Base-by-base conservation (phyloP, 2,888 invertebrate species). In the Chirona hameri region DNA sequence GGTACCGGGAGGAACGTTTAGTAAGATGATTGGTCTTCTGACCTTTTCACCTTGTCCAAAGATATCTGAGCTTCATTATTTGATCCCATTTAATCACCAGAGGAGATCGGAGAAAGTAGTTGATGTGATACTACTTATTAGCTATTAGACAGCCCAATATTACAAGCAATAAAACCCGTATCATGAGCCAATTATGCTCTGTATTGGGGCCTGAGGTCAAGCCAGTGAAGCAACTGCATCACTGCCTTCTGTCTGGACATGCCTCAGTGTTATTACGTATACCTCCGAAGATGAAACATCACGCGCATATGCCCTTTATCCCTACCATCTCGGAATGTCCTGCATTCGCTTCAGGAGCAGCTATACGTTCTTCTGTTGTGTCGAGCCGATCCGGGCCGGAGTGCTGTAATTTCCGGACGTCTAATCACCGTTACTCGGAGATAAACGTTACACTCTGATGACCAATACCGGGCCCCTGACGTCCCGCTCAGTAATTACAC, bases 391-490 rank as follows among this genome's bases (percentile, higher is more conserved):
- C 27, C 52, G 15, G 15, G 69, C 14, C 7, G 7, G 69, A 1
- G 15, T 27, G 69, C 69, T 18, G 69, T 69, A 27, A 29, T 69
- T 69, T 69, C 29, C 29, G 5, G n/a, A 14, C 29, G 29, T 14
- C 52, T 52, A 15, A 29, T 46, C 39, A 76, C 46, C 76, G 46
- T 76, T 76, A 39, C 12, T 76, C 9, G 24, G 24, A 76, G 76
- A 46, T 76, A 76, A 76, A 46, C 76, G 46, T 18, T 46, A 88
- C 84, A 88, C 89, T 52, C 90, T 90, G 1, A 90, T 90, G 86
- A 90, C 90, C 1, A 90, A 89, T 86, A 90, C 90, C 69, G 88
- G 89, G n/a, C 90, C 90, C 90, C 89, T 89, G 85, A 89, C 90
- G 84, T 86, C 88, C 48, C 90, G 90, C 86, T 18, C 24, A 24